Conservation (phyloP, 2,797 vertebrate species). For the Ara ararauna region DNA sequence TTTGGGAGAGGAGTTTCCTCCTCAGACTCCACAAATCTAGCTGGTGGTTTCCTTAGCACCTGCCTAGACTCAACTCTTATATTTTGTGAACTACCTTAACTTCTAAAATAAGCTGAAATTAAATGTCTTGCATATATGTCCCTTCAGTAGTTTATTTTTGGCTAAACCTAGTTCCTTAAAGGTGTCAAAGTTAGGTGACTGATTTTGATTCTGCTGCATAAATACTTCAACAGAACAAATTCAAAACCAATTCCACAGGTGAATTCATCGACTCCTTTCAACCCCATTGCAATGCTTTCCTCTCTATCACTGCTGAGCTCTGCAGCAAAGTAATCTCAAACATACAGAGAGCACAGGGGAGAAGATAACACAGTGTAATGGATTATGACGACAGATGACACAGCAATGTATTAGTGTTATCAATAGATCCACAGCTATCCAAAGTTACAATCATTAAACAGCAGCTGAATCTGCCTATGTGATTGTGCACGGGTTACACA, state of each 20-base stretch:
- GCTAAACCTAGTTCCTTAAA: not conserved
- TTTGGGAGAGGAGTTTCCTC: not conserved
- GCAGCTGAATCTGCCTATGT: not conserved
- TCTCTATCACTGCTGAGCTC: not conserved
- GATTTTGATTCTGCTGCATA: not conserved
- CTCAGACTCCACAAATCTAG: not conserved
- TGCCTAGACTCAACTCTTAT: not conserved
- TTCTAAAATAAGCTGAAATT: not conserved
- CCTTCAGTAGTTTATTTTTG: not conserved
- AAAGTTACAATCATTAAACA: not conserved
- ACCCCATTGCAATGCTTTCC: not conserved
- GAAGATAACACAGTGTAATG: not conserved
- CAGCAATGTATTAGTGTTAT: not conserved
- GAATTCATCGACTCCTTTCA: not conserved
- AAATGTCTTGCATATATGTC: not conserved
- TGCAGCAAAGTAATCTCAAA: not conserved
- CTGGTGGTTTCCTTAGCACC: not conserved
- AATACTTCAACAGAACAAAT: not conserved
- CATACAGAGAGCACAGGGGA: not conserved
- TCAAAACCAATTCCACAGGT: not conserved
- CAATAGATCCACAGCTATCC: not conserved
- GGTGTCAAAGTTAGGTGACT: not conserved
- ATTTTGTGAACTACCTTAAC: not conserved
- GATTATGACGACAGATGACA: not conserved
- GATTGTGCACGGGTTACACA: fast-evolving